phyloP scores from a whole-genome alignment of 2,888 invertebrate species.

The Amaurobius ferox region DNA sequence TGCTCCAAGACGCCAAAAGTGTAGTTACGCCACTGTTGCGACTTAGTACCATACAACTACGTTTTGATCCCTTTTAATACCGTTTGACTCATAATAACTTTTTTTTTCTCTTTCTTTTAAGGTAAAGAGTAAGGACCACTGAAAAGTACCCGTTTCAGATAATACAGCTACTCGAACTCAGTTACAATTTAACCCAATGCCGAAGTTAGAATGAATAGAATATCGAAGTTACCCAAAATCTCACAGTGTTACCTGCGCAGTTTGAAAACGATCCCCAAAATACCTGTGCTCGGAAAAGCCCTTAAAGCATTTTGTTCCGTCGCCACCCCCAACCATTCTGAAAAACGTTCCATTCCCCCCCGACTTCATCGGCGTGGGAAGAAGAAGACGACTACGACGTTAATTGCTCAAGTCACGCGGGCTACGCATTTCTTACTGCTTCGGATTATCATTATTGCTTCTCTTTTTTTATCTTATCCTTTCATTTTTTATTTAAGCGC shows the following conservation, averaged over 20 bases:
- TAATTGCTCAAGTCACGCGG: slow-evolving; percentile 71
- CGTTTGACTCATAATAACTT: too few species aligned
- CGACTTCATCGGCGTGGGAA: slow-evolving; percentile 62
- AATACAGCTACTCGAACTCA: too few species aligned
- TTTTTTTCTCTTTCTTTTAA: too few species aligned
- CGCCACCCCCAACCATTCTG: slow-evolving; percentile 68
- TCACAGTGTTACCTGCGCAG: background rate
- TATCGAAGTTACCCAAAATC: too few species aligned
- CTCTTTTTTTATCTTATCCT: slow-evolving; percentile 16
- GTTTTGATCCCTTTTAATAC: too few species aligned
- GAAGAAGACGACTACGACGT: slow-evolving; percentile 70
- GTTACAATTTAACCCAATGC: too few species aligned
- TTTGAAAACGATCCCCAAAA: slow-evolving; percentile 11
- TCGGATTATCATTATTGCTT: slow-evolving; percentile 68
- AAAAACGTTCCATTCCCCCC: slow-evolving; percentile 38
- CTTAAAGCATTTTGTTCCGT: slow-evolving; percentile 64
- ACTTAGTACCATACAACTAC: too few species aligned
- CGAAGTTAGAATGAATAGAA: too few species aligned
- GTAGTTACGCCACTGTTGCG: too few species aligned
- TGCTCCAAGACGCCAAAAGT: too few species aligned
- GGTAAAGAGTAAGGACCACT: too few species aligned
- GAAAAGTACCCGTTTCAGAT: too few species aligned
- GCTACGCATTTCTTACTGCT: slow-evolving; percentile 67
- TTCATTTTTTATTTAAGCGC: slow-evolving; percentile 26
- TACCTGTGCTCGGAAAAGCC: slow-evolving; percentile 15